Conservation (phyloP, 1,140 invertebrate species). For the Drosophila aff. region DNA sequence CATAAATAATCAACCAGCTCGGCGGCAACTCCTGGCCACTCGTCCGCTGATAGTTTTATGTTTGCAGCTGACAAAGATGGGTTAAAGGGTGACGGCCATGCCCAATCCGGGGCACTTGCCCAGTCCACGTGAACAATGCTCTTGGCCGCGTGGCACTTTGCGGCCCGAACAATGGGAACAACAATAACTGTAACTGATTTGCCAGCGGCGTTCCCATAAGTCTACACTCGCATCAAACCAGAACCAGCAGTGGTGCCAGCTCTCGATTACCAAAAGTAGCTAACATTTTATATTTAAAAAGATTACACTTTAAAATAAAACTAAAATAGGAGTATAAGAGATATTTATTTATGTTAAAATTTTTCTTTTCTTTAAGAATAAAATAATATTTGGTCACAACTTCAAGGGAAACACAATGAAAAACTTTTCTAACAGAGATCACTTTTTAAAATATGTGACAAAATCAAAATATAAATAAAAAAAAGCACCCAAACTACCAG, state of each 20-base stretch:
- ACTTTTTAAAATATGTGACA: background rate
- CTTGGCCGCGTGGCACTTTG: conserved; percentile 63
- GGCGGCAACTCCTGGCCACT: conserved; percentile 38
- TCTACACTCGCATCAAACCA: conserved; percentile 28
- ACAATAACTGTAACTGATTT: conserved; percentile 72
- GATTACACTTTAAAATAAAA: background rate
- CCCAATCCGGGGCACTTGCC: conserved; percentile 51
- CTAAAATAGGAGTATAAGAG: background rate
- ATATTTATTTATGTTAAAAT: background rate
- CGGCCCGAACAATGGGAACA: conserved; percentile 44
- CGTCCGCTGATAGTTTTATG: conserved; percentile 75
- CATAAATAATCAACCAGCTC: conserved; percentile 62
- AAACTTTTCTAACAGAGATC: background rate
- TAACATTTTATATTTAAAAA: background rate
- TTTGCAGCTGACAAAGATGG: conserved; percentile 49
- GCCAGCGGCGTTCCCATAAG: conserved; percentile 57
- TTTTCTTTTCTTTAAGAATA: background rate
- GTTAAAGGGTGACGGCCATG: conserved; percentile 1
- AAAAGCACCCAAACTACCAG: too few species aligned
- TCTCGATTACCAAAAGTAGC: background rate
- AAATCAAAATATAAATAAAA: background rate
- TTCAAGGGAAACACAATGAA: background rate
- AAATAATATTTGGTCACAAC: background rate
- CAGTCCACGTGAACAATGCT: conserved; percentile 73
- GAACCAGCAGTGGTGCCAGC: background rate